phyloP scores from a whole-genome alignment of 2,888 invertebrate genomes.

The Ecliptopera silaceata region DNA sequence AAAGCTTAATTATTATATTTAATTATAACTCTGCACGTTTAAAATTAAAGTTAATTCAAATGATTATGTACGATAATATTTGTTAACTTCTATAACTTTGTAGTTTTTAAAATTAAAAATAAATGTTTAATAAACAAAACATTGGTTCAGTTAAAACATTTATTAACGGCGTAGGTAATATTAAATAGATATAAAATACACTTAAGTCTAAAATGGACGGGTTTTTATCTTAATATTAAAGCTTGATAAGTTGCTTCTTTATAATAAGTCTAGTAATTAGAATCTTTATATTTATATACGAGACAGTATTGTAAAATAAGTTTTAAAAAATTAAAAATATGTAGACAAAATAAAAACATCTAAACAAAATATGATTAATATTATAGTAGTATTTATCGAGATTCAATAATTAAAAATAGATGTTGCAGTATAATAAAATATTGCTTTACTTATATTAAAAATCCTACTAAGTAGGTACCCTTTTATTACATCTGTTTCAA shows the following conservation, averaged over 20 bases:
- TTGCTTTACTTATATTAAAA: no score
- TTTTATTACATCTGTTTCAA: no score
- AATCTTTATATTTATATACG: not conserved
- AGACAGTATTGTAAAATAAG: not conserved
- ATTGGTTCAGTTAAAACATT: conserved; percentile 1
- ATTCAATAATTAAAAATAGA: not conserved
- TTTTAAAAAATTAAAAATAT: not conserved
- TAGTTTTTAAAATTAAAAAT: no score
- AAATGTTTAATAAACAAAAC: not conserved
- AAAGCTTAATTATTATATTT: no score
- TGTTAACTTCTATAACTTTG: no score
- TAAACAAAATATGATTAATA: not conserved
- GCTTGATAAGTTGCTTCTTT: conserved; percentile 5
- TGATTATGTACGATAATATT: no score
- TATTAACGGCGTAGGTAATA: conserved; percentile 1
- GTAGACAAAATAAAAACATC: not conserved
- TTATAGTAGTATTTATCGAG: not conserved
- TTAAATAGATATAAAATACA: not conserved
- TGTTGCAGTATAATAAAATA: not conserved
- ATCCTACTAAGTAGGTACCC: no score
- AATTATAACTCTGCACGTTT: no score
- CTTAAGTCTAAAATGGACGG: conserved; percentile 17
- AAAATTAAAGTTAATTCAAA: no score
- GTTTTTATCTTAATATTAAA: conserved; percentile 7
- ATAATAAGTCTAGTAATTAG: no score